These are phyloP conservation scores for Botrylloides violaceus DNA, from an alignment of 23 tunicate species.

Conservation along the genomic window DNA sequence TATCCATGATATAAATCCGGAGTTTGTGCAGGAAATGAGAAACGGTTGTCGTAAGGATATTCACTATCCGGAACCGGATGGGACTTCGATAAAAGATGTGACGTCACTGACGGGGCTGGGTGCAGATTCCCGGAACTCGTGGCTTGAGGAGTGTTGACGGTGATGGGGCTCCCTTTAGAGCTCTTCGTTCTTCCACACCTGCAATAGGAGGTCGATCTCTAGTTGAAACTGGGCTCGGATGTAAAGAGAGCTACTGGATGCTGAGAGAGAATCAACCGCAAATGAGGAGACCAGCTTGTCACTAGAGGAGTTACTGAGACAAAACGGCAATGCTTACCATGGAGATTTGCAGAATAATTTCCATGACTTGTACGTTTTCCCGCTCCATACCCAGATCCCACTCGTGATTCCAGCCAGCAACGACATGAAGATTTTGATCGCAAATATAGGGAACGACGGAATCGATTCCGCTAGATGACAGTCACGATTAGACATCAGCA, in stretches of 20 bases:
- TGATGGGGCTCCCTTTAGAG: background rate
- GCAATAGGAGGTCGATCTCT: background rate
- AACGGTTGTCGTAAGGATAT: background rate
- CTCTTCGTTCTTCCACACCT: conserved; percentile 13
- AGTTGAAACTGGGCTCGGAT: background rate
- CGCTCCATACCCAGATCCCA: conserved; percentile 80
- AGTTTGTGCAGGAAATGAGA: background rate
- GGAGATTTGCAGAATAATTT: conserved; percentile 21
- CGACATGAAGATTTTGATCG: conserved; percentile 56
- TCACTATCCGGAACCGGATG: background rate
- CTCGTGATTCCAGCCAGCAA: conserved; percentile 57
- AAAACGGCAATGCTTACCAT: conserved; percentile 9
- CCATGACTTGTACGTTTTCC: conserved; percentile 65
- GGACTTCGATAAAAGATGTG: conserved; percentile 2
- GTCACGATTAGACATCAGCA: too few species aligned
- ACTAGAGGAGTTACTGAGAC: too few species aligned
- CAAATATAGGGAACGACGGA: conserved; percentile 39
- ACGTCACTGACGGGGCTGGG: conserved; percentile 20
- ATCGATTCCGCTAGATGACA: conserved; percentile 42
- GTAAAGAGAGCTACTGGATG: too few species aligned
- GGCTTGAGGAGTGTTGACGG: background rate
- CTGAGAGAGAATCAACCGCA: too few species aligned
- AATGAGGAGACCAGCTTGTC: too few species aligned
- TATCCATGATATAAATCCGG: background rate
- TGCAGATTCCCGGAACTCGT: conserved; percentile 4